Percentiles rank a stretch among this genome's conserved stretches.
Conservation (phyloP, 2,797 vertebrate species). For the Pogoniulus pusillus region DNA sequence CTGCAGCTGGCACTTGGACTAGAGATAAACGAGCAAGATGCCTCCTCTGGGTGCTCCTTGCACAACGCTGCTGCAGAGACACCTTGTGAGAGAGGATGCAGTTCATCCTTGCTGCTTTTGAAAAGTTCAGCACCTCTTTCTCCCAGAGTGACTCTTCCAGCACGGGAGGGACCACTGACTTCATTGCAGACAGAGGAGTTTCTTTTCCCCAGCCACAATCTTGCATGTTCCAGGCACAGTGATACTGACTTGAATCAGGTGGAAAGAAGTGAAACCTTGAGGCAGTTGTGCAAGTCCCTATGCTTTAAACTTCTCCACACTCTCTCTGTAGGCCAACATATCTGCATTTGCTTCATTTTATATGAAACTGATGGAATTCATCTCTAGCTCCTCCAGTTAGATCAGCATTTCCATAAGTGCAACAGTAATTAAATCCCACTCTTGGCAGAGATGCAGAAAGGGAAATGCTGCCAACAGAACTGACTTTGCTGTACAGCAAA, state of each 20-base stretch:
- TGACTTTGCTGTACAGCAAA: neutral
- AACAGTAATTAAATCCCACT: conserved; percentile 39
- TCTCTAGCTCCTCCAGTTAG: conserved; percentile 1
- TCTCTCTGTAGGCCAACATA: neutral
- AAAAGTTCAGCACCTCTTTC: neutral
- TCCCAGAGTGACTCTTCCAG: neutral
- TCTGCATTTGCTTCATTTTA: conserved; percentile 2
- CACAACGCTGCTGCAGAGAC: neutral
- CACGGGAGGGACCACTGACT: neutral
- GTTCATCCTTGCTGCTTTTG: neutral
- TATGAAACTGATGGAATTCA: neutral
- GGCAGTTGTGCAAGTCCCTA: neutral
- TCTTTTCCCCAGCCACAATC: neutral
- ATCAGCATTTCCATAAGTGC: conserved; percentile 56
- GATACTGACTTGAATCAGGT: neutral
- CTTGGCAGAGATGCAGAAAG: conserved; percentile 29
- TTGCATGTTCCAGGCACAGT: neutral
- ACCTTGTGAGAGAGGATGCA: neutral
- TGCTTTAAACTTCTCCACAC: neutral
- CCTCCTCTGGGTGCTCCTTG: neutral
- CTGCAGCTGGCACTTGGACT: conserved; percentile 1
- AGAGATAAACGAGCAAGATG: neutral
- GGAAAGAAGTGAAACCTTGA: neutral
- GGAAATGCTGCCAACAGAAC: conserved; percentile 14
- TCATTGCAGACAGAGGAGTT: neutral